Evolutionary conservation across 1,140 invertebrate genomes (phyloP), one percentile per base, ranked within the genome.

Genomic region (Battus philenor): DNA sequence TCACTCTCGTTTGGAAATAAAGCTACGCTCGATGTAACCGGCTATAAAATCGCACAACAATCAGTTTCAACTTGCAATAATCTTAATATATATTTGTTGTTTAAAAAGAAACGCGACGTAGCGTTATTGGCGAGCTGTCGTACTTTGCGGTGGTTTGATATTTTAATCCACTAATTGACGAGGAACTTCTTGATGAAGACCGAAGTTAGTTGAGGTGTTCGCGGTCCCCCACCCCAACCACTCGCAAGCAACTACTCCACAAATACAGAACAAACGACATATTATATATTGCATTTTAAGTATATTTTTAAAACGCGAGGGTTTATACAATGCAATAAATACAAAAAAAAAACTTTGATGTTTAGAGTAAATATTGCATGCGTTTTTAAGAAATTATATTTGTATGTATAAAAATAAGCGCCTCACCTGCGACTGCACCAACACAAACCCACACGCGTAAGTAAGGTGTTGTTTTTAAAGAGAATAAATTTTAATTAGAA

Each of bases 401-500:
- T n/a, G n/a, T n/a, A n/a, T n/a, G n/a, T n/a, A 31, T 44, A 53
- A 29, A 39, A n/a, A 17, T 13, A 27, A 41, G 38, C 22, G 38
- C 24, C 24, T 50, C 58, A 46, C 58, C 54, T 44, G 45, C 34
- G 47, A 80, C 77, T 76, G 57, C 77, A 83, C 76, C 70, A 60
- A 83, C 75, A 83, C 79, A 83, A 83, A 83, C 79, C 79, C 75
- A 81, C 79, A 79, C 77, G 79, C 59, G 67, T 72, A 74, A 66
- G 45, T 68, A 68, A 69, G 56, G 69, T 55, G 54, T 70, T 77
- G 68, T 61, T 72, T 74, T 76, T 70, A 49, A 43, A 44, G 59
- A 29, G 11, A 43, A 45, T 50, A 53, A 49, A 49, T 47, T 52
- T 27, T 56, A 51, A 57, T 45, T n/a, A n/a, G n/a, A n/a, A n/a